These are phyloP conservation scores for Seriola dumerili DNA, from an alignment of 2,113 vertebrate species.

Conservation along the genomic window DNA sequence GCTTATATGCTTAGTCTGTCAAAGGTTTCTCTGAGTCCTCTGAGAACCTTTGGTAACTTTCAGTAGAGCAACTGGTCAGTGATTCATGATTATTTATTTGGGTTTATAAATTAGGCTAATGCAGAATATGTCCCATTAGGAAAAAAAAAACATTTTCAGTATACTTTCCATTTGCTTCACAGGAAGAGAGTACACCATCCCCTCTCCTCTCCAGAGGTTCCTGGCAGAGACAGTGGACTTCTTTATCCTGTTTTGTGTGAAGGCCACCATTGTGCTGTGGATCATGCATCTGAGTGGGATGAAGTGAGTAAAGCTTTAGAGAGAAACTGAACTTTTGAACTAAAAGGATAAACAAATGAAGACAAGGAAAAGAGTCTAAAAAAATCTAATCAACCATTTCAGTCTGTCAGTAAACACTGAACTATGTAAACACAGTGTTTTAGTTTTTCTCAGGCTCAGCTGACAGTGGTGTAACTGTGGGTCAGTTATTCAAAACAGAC, in stretches of 20 bases:
- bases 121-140: not conserved
- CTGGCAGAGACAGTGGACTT: constrained; percentile 97
- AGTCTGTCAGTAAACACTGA: not conserved
- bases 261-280: constrained; percentile 93
- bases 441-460: not conserved
- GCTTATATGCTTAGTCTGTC: constrained; percentile 45
- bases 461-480: not conserved
- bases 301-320: constrained; percentile 88
- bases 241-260: constrained; percentile 95
- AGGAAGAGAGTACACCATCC: constrained; percentile 94
- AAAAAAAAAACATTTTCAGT: not conserved
- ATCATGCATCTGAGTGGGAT: constrained; percentile 97
- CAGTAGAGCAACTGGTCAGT: not conserved
- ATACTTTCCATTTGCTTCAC: not conserved
- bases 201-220: constrained; percentile 93
- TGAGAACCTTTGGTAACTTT: not conserved
- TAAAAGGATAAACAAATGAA: not conserved
- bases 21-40: not conserved
- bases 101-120: not conserved
- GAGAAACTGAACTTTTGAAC: not conserved
- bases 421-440: not conserved
- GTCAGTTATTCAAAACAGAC: not conserved
- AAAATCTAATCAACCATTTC: not conserved
- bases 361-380: not conserved
- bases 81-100: not conserved